phyloP scores from a whole-genome alignment of 2,797 vertebrate species.

The Sparidentex hasta region DNA sequence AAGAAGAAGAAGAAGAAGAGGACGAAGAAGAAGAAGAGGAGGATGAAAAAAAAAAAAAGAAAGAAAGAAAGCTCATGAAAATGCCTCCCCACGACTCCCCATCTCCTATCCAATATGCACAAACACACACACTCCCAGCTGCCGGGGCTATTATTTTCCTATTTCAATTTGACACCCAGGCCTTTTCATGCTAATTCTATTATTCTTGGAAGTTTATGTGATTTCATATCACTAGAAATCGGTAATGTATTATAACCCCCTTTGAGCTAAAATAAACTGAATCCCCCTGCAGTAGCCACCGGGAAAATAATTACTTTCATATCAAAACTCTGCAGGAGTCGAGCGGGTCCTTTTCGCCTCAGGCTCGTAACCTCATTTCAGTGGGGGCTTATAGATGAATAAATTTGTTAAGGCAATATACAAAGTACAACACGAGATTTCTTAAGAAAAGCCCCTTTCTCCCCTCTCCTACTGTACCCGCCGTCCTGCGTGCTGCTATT shows the following conservation, averaged over 20 bases:
- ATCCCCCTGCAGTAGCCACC: slow-evolving; percentile 99
- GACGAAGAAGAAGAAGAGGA: too few relatives aligned
- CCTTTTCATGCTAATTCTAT: slow-evolving; percentile 99
- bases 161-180: slow-evolving; percentile 99
- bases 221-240: slow-evolving; percentile 99
- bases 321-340: slow-evolving; percentile 99
- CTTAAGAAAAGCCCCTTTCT: slow-evolving; percentile 83
- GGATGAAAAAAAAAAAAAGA: slow-evolving; percentile 10
- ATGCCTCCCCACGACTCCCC: slow-evolving; percentile 99
- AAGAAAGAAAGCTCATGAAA: slow-evolving; percentile 94
- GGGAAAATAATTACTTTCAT: slow-evolving; percentile 99
- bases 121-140: slow-evolving; percentile 99
- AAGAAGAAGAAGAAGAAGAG: neutral
- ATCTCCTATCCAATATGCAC: slow-evolving; percentile 98
- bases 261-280: slow-evolving; percentile 98
- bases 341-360: slow-evolving; percentile 97
- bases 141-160: slow-evolving; percentile 99
- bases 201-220: slow-evolving; percentile 99
- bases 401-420: slow-evolving; percentile 99
- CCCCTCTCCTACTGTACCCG: slow-evolving; percentile 65
- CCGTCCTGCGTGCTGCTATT: slow-evolving; percentile 81
- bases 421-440: slow-evolving; percentile 92
- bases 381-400: slow-evolving; percentile 93
- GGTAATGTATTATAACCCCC: slow-evolving; percentile 99
- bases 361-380: slow-evolving; percentile 95